These are phyloP conservation scores for Heliothis peltigera DNA, from an alignment of 2,888 invertebrate genomes.

Conservation along the genomic window DNA sequence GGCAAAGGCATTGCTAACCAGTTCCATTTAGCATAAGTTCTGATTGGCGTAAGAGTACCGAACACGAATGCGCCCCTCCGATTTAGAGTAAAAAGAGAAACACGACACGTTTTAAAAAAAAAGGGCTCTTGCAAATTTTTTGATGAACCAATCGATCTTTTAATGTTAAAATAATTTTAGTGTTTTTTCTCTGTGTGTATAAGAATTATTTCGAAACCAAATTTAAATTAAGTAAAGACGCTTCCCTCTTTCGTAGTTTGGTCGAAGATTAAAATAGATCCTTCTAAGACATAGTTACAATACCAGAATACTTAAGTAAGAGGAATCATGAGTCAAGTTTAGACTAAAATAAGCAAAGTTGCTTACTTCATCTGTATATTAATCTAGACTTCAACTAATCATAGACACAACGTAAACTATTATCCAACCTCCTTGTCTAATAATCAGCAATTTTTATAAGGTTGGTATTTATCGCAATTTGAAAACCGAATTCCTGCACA, in stretches of 20 bases:
- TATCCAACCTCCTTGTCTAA: not conserved
- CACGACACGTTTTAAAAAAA: conserved; percentile 24
- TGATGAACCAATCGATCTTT: too few relatives aligned
- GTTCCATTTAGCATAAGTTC: conserved; percentile 61
- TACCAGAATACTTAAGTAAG: too few relatives aligned
- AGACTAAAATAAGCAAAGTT: too few relatives aligned
- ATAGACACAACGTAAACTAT: not conserved
- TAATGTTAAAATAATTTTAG: conserved; percentile 4
- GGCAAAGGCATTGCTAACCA: conserved; percentile 54
- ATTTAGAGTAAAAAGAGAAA: conserved; percentile 59
- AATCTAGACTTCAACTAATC: not conserved
- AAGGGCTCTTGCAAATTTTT: conserved; percentile 15
- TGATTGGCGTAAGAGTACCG: conserved; percentile 57
- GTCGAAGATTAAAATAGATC: too few relatives aligned
- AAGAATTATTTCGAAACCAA: too few relatives aligned
- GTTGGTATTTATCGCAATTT: not conserved
- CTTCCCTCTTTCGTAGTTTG: too few relatives aligned
- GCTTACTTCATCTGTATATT: not conserved
- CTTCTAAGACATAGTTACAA: too few relatives aligned
- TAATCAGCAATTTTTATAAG: conserved; percentile 2
- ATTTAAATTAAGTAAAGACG: too few relatives aligned
- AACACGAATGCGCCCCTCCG: conserved; percentile 50
- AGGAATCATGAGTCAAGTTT: too few relatives aligned
- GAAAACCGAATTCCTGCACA: not conserved
- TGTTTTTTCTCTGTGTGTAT: too few relatives aligned